phyloP scores from a whole-genome alignment of 2,888 invertebrate genomes.

The Volucella inanis region DNA sequence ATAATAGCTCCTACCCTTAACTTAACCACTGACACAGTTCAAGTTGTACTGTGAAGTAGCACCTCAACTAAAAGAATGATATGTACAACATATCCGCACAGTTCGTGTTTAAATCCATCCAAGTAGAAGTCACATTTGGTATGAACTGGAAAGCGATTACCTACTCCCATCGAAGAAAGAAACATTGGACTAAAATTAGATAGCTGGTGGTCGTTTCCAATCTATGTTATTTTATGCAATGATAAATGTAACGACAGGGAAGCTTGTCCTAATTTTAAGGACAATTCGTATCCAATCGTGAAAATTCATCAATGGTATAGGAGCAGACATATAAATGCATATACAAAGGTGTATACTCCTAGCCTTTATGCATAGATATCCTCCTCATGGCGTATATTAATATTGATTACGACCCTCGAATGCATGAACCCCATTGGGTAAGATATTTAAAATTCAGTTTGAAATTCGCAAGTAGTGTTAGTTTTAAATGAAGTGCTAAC shows the following conservation, averaged over 20 bases:
- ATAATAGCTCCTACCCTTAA: conserved; percentile 19
- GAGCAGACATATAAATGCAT: too few relatives aligned
- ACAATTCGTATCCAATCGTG: background rate
- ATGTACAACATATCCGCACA: background rate
- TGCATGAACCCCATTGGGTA: conserved; percentile 38
- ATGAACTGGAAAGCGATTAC: conserved; percentile 27
- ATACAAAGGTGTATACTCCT: too few relatives aligned
- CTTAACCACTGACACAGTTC: conserved; percentile 19
- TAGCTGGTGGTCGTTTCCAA: background rate
- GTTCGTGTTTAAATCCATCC: conserved; percentile 13
- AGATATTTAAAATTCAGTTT: conserved; percentile 49
- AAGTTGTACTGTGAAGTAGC: background rate
- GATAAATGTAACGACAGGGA: background rate
- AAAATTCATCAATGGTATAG: background rate
- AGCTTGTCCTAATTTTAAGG: background rate
- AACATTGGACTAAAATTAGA: conserved; percentile 34
- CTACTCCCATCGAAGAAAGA: conserved; percentile 43
- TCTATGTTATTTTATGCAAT: conserved; percentile 28
- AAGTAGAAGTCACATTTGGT: conserved; percentile 28
- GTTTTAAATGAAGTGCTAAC: background rate
- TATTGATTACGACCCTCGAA: conserved; percentile 21
- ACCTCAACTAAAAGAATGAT: background rate
- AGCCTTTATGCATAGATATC: too few relatives aligned
- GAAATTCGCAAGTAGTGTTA: conserved; percentile 15
- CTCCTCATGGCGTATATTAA: too few relatives aligned